phyloP scores from a whole-genome alignment of 2,888 invertebrate species.

The Synergus itoensis region DNA sequence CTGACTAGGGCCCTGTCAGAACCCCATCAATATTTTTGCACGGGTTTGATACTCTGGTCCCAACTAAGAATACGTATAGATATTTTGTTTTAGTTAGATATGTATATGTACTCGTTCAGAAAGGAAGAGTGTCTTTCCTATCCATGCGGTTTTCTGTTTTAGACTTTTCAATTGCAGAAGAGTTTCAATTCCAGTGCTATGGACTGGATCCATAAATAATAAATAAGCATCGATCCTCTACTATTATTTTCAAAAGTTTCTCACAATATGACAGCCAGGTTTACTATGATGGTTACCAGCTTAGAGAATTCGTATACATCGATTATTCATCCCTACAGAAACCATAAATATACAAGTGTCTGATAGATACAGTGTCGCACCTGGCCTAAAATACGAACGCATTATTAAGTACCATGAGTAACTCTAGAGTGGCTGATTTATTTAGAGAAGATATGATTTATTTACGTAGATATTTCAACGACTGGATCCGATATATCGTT shows the following conservation, averaged over 20 bases:
- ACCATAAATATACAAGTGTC: slow-evolving; percentile 29
- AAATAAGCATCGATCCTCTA: slow-evolving; percentile 6
- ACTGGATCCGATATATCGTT: background rate
- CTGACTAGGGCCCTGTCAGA: no score
- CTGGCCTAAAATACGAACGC: slow-evolving; percentile 31
- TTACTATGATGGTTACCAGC: slow-evolving; percentile 5
- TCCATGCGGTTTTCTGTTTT: no score
- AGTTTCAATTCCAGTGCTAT: no score
- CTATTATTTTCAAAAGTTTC: slow-evolving; percentile 5
- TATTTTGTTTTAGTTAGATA: no score
- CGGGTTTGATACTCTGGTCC: no score
- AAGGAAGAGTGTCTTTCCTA: no score
- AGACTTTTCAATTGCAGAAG: no score
- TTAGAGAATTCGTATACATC: slow-evolving; percentile 27
- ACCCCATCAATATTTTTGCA: no score
- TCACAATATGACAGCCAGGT: slow-evolving; percentile 27
- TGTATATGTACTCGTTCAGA: no score
- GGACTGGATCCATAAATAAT: background rate
- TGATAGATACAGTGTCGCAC: slow-evolving; percentile 27
- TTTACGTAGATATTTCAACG: slow-evolving; percentile 2
- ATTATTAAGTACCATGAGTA: slow-evolving; percentile 22
- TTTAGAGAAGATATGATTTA: slow-evolving; percentile 23
- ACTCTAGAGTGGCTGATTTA: slow-evolving; percentile 27
- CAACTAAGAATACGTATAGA: no score
- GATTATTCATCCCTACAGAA: slow-evolving; percentile 34